Evolutionary conservation across 53 echinoderm and acorn worm species (phyloP).

Genomic region (Echinometra lucunter): DNA sequence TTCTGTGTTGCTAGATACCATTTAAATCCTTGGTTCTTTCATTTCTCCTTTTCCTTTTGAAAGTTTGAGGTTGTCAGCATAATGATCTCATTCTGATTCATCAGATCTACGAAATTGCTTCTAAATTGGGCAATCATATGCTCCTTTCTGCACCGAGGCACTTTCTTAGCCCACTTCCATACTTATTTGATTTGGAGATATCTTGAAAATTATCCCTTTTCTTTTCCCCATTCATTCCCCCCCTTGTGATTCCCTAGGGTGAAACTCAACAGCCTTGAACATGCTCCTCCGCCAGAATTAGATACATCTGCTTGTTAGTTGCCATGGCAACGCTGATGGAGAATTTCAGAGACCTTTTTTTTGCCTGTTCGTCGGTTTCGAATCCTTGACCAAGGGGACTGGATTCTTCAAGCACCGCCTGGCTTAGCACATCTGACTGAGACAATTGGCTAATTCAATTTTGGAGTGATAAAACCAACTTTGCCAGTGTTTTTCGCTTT

Average conservation of each 20-base stretch:
- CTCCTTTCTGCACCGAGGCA: neutral
- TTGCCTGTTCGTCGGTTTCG: constrained; percentile 30
- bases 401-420: neutral
- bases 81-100: neutral
- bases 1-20: too few species aligned
- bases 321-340: constrained; percentile 49
- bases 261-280: constrained; percentile 52
- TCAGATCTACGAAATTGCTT: constrained; percentile 1
- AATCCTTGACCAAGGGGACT: constrained; percentile 61
- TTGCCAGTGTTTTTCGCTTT: neutral
- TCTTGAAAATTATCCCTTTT: neutral
- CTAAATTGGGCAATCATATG: neutral
- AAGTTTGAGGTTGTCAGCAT: neutral
- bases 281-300: constrained; percentile 37
- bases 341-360: neutral
- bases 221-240: neutral
- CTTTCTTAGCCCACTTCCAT: neutral
- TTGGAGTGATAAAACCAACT: constrained; percentile 46
- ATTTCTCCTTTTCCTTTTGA: neutral
- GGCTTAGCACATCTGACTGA: constrained; percentile 36
- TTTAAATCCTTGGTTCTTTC: neutral
- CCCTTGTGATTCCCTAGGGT: neutral
- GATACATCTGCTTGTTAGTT: constrained; percentile 71
- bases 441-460: constrained; percentile 66
- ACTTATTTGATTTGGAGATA: neutral